Percentiles rank a stretch among this genome's conserved stretches.
Evolutionary conservation across 2,113 vertebrate genomes (phyloP).

Genomic region (Heptranchias perlo): DNA sequence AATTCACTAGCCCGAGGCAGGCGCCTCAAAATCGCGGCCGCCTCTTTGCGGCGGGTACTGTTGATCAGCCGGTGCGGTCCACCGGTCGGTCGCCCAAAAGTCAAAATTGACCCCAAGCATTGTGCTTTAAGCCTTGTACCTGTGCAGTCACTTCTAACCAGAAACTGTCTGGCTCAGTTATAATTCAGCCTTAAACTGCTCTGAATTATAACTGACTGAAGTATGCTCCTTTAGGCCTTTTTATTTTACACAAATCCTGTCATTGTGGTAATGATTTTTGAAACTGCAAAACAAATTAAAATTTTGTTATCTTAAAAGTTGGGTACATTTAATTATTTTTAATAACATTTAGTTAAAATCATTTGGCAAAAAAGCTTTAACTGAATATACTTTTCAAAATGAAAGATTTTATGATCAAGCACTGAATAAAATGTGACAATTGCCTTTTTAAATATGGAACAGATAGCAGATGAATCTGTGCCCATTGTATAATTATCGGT

Average conservation of each 20-base stretch:
- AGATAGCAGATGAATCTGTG: slow-evolving; percentile 5
- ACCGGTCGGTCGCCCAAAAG: background rate
- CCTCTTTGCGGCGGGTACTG: background rate
- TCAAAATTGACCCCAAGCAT: background rate
- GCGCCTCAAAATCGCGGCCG: background rate
- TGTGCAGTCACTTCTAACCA: too few species aligned
- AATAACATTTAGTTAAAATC: background rate
- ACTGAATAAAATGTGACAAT: slow-evolving; percentile 8
- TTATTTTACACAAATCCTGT: background rate
- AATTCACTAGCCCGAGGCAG: background rate
- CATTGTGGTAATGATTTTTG: background rate
- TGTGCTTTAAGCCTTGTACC: background rate
- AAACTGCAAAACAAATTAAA: background rate
- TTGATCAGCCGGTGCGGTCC: background rate
- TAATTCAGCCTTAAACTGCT: background rate
- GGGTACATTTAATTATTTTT: background rate
- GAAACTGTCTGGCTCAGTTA: background rate
- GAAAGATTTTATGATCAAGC: background rate
- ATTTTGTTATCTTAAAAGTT: background rate
- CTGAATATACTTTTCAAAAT: background rate
- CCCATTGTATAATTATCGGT: background rate
- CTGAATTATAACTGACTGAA: slow-evolving; percentile 15
- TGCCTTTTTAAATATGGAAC: background rate
- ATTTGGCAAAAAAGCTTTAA: background rate
- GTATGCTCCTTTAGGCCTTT: background rate